Percentiles rank a stretch among this genome's conserved stretches.
These are phyloP conservation scores for Quadroppia sp. DNA, from an alignment of 2,888 invertebrate genomes.

Conservation along the genomic window DNA sequence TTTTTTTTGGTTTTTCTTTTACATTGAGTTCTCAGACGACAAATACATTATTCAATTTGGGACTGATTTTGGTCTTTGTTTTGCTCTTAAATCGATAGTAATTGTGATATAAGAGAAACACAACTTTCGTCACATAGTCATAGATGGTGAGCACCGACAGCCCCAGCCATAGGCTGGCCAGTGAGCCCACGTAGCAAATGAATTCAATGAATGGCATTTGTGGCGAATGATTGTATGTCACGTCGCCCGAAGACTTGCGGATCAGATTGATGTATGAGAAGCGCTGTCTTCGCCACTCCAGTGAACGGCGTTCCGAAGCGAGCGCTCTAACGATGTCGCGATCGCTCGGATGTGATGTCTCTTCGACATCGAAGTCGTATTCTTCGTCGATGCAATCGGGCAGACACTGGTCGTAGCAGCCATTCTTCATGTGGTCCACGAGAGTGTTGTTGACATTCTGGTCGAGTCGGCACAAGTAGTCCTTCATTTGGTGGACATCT, in stretches of 20 bases:
- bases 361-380: not conserved
- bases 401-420: not conserved
- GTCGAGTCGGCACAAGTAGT: not conserved
- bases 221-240: conserved; percentile 17
- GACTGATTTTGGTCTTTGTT: not conserved
- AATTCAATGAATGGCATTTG: conserved; percentile 22
- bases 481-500: not conserved
- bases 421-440: not conserved
- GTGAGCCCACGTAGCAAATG: not conserved
- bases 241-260: not conserved
- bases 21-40: not conserved
- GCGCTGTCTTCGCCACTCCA: not conserved
- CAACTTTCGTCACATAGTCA: not conserved
- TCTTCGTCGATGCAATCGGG: conserved; percentile 23
- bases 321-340: not conserved
- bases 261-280: conserved; percentile 12
- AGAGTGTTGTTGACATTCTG: not conserved
- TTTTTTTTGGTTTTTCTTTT: no score
- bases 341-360: conserved; percentile 5
- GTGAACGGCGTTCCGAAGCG: not conserved
- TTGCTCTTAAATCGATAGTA: not conserved
- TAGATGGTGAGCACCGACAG: conserved; percentile 9
- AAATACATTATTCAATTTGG: conserved; percentile 16
- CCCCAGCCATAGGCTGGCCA: conserved; percentile 5
- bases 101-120: not conserved